Evolutionary conservation across 1,140 invertebrate genomes (phyloP), one percentile per base, ranked within the genome.

Genomic region (Eciton burchellii): DNA sequence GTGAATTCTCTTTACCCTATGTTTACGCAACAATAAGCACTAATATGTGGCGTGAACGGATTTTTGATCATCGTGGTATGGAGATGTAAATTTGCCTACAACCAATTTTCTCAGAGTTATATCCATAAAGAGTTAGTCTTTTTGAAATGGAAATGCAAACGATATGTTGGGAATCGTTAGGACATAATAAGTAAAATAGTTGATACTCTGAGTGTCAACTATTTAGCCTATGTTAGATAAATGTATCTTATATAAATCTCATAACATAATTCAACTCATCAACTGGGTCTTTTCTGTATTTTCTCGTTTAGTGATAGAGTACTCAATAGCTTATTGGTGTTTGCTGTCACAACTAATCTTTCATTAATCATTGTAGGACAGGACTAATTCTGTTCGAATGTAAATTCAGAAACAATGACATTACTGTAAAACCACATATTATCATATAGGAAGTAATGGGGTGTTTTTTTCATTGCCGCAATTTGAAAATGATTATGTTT

Each of bases 291-390:
- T 63, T 68, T 81, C 63, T 81, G 74, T 68, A 76, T 35, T 35
- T 35, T 6, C 35, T 84, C 70, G 66, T 84, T 90, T 89, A 89
- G 71, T 87, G 89, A 91, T 91, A 91, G 84, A 87, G 52, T 83
- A 70, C 83, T 89, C 84, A 82, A 71, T 90, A 91, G 89, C 86
- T 91, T 91, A 85, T 90, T 91, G 89, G 86, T 91, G 90, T 89
- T 86, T 88, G 86, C 84, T 90, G 71, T 84, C 73, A 89, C 54
- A 81, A 88, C 88, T 90, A 91, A 89, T 87, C 62, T 88, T 63
- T 88, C 81, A 84, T 86, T 90, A 87, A 89, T 85, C 84, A 89
- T 59, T 74, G 77, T 86, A 86, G 86, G 76, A 91, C 82, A 89
- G 71, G 6, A 90, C 81, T 91, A 84, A 88, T 88, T 83, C 70